A percentile compares a stretch with the other conserved stretches of the same genome.
Evolutionary conservation across 2,797 vertebrate genomes (phyloP).

Genomic region (Microchirus variegatus): DNA sequence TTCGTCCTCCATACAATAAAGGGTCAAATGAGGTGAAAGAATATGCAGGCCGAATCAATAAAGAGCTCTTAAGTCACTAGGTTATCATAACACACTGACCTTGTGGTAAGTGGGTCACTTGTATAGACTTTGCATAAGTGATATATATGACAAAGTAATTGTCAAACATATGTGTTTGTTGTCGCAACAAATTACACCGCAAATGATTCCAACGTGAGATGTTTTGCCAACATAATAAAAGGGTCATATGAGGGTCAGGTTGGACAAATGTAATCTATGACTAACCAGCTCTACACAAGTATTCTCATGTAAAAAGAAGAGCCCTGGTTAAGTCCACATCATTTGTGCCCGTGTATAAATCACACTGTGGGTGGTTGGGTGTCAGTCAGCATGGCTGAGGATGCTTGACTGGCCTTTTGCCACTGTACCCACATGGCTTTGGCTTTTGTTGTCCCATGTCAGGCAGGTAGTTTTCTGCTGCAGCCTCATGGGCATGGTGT

Average conservation of each 20-base stretch:
- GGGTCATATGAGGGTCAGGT: background rate
- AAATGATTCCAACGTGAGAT: too few relatives aligned
- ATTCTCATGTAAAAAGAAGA: background rate
- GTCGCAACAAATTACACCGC: too few relatives aligned
- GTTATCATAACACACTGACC: conserved; percentile 5
- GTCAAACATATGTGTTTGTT: too few relatives aligned
- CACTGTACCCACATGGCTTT: conserved; percentile 74
- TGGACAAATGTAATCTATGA: conserved; percentile 9
- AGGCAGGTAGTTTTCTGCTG: conserved; percentile 84
- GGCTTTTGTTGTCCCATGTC: conserved; percentile 81
- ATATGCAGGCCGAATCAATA: background rate
- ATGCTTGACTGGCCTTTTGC: conserved; percentile 58
- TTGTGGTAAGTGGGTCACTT: background rate
- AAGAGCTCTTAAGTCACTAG: conserved; percentile 1
- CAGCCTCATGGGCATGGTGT: conserved; percentile 76
- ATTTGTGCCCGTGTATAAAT: conserved; percentile 50
- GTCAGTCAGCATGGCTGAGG: conserved; percentile 46
- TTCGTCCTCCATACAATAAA: too few relatives aligned
- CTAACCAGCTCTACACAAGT: conserved; percentile 1
- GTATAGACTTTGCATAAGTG: conserved; percentile 3
- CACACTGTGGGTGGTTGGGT: conserved; percentile 42
- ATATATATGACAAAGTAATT: too few relatives aligned
- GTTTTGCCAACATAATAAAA: too few relatives aligned
- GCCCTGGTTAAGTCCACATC: conserved; percentile 3
- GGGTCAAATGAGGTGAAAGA: background rate